phyloP scores from a whole-genome alignment of 2,113 vertebrate genomes.

The Neodon shergylaensis region DNA sequence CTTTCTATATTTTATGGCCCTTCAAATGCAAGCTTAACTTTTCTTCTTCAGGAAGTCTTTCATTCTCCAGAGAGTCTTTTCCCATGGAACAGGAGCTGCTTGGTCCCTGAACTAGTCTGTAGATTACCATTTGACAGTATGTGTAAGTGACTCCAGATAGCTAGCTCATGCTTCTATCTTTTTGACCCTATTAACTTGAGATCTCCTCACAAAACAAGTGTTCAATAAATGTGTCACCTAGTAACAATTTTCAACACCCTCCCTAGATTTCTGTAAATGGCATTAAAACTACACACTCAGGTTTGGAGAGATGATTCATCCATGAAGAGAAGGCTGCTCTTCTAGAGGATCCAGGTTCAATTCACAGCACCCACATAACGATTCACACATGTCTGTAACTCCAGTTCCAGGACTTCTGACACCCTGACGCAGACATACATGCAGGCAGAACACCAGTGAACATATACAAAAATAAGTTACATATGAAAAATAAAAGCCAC shows the following conservation, averaged over 20 bases:
- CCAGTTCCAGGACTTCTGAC: not conserved
- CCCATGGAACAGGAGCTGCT: not conserved
- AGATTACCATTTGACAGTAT: not conserved
- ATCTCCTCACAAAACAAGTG: not conserved
- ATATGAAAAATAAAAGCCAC: conserved; percentile 46
- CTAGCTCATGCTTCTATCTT: not conserved
- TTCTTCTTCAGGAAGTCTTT: not conserved
- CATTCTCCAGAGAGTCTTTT: not conserved
- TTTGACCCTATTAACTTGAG: not conserved
- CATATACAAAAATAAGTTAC: not conserved
- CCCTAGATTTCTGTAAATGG: conserved; percentile 25
- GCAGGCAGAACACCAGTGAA: not conserved
- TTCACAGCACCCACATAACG: not conserved
- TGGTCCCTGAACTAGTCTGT: not conserved
- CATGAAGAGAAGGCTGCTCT: not conserved
- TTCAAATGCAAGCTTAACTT: not conserved
- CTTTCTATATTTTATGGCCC: not conserved
- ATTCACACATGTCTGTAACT: not conserved
- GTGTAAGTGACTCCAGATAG: not conserved
- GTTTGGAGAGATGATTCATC: not conserved
- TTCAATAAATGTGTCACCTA: not conserved
- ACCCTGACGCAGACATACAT: not conserved
- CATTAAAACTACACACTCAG: conserved; percentile 31
- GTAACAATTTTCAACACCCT: not conserved
- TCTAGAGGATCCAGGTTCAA: not conserved